A percentile compares a stretch with the other conserved stretches of the same genome.
Evolutionary conservation across 2,113 vertebrate genomes (phyloP).

Genomic region (Ochotona princeps): DNA sequence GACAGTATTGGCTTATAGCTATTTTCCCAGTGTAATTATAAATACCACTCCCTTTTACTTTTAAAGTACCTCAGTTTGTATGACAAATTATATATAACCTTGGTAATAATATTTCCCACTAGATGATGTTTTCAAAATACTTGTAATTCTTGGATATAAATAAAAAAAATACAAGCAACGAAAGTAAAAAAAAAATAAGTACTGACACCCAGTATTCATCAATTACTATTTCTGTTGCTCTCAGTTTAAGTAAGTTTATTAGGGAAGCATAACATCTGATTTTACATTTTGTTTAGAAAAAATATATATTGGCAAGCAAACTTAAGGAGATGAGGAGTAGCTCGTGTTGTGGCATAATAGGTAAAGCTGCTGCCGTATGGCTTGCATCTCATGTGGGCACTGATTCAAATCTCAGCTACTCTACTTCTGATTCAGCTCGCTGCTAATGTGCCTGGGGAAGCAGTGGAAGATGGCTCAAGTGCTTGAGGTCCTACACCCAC

Average conservation of each 20-base stretch:
- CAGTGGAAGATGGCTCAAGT: too few relatives aligned
- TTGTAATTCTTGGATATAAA: constrained; percentile 69
- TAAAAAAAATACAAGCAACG: constrained; percentile 54
- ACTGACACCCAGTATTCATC: constrained; percentile 44
- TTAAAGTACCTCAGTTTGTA: constrained; percentile 42
- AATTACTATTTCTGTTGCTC: constrained; percentile 59
- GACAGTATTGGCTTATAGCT: constrained; percentile 2
- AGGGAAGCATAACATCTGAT: constrained; percentile 36
- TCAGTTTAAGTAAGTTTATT: constrained; percentile 50
- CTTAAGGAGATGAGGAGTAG: constrained; percentile 4
- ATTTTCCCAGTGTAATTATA: constrained; percentile 27
- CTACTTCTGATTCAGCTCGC: too few relatives aligned
- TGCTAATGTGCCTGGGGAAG: too few relatives aligned
- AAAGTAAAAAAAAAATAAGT: constrained; percentile 38
- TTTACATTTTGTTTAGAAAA: constrained; percentile 42
- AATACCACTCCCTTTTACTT: not conserved
- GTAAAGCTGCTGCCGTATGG: too few relatives aligned
- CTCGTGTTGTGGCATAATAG: too few relatives aligned
- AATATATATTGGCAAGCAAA: not conserved
- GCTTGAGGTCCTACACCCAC: too few relatives aligned
- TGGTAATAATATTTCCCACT: constrained; percentile 60
- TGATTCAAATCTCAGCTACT: too few relatives aligned
- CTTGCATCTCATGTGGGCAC: too few relatives aligned
- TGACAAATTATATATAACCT: constrained; percentile 40
- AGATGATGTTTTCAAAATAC: constrained; percentile 60